Evolutionary conservation across 2,888 invertebrate species (phyloP).

Genomic region (Noctuana brunneofusca): DNA sequence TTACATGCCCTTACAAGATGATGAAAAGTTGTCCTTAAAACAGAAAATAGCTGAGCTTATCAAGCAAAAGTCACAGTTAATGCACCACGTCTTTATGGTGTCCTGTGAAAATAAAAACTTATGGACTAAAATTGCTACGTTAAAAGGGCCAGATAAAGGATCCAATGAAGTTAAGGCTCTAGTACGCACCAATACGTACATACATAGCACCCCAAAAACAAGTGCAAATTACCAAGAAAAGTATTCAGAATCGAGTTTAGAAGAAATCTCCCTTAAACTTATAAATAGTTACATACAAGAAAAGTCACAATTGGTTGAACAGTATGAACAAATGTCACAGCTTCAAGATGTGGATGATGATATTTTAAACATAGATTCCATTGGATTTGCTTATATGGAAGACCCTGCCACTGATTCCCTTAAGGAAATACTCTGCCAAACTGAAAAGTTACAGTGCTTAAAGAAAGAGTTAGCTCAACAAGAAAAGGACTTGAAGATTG

Average conservation of each 20-base stretch:
- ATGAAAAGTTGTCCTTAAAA: conserved; percentile 79
- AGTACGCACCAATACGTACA: conserved; percentile 84
- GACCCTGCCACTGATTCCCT: conserved; percentile 83
- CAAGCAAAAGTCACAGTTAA: conserved; percentile 89
- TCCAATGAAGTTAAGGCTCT: conserved; percentile 57
- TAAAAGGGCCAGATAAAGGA: conserved; percentile 59
- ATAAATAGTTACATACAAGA: conserved; percentile 87
- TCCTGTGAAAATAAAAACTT: conserved; percentile 91
- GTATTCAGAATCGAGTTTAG: conserved; percentile 85
- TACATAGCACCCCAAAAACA: conserved; percentile 85
- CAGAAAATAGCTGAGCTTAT: conserved; percentile 86
- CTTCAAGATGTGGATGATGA: conserved; percentile 81
- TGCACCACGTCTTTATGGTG: conserved; percentile 91
- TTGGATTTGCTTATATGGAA: conserved; percentile 85
- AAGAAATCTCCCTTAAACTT: conserved; percentile 89
- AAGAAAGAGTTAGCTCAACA: conserved; percentile 85
- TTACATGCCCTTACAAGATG: conserved; percentile 63
- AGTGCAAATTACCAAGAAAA: conserved; percentile 82
- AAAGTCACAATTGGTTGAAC: conserved; percentile 86
- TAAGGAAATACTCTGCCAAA: conserved; percentile 85
- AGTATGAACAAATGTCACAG: conserved; percentile 86
- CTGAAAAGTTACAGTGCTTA: conserved; percentile 84
- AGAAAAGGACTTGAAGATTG: conserved; percentile 83
- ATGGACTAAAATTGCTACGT: conserved; percentile 88
- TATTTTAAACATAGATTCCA: conserved; percentile 81